phyloP scores from a whole-genome alignment of 2,113 vertebrate genomes.

The Albula goreensis region DNA sequence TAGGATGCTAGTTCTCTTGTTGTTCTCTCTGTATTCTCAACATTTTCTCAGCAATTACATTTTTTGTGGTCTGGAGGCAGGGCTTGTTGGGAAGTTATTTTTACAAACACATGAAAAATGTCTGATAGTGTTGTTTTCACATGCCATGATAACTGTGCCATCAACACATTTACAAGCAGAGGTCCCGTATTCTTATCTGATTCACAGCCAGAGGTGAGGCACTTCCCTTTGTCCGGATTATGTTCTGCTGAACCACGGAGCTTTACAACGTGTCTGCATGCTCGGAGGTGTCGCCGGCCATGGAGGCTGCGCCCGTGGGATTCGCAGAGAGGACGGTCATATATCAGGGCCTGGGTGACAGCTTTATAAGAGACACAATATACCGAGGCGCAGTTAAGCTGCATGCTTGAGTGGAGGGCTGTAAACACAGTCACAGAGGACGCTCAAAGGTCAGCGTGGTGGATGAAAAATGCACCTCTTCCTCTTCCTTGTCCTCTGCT shows the following conservation, averaged over 20 bases:
- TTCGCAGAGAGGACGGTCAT: neutral
- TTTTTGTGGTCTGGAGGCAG: neutral
- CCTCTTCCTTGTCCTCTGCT: neutral
- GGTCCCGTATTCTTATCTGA: neutral
- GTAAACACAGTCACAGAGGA: neutral
- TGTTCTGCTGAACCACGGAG: neutral
- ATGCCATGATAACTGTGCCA: neutral
- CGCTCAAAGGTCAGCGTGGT: constrained; percentile 22
- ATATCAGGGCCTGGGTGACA: constrained; percentile 10
- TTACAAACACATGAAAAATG: too few relatives aligned
- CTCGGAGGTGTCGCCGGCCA: too few relatives aligned
- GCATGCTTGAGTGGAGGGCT: neutral
- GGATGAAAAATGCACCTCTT: neutral
- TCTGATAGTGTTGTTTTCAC: neutral
- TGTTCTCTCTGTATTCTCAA: neutral
- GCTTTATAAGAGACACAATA: constrained; percentile 22
- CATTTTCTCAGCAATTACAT: neutral
- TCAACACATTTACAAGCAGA: neutral
- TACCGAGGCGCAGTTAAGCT: constrained; percentile 12
- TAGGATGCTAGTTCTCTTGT: neutral
- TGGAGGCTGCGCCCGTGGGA: neutral
- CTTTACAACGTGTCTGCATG: neutral
- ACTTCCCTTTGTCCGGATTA: neutral
- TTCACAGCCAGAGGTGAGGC: neutral
- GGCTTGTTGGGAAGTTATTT: too few relatives aligned